These are phyloP conservation scores for Synanthedon vespiformis DNA, from an alignment of 2,888 invertebrate species.

Conservation along the genomic window DNA sequence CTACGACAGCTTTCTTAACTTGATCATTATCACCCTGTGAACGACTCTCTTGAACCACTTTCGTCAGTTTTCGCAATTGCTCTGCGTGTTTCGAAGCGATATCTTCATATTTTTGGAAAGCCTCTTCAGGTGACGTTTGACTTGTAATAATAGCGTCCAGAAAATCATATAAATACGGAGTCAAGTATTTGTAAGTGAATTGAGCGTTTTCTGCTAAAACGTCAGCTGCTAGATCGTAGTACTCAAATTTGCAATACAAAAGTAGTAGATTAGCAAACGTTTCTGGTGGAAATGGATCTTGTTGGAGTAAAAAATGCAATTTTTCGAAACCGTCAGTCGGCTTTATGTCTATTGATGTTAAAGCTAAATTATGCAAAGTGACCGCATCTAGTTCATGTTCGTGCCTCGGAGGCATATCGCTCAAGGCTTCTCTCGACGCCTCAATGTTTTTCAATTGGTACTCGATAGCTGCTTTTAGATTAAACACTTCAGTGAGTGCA, in stretches of 20 bases:
- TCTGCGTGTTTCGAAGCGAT: constrained; percentile 93
- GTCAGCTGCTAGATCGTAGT: constrained; percentile 97
- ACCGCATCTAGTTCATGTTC: constrained; percentile 98
- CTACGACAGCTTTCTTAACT: constrained; percentile 89
- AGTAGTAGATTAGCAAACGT: constrained; percentile 96
- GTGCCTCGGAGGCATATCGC: constrained; percentile 91
- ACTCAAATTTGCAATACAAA: constrained; percentile 96
- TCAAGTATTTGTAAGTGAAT: constrained; percentile 93
- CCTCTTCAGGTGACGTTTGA: constrained; percentile 96
- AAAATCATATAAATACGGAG: constrained; percentile 94
- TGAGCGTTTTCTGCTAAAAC: constrained; percentile 97
- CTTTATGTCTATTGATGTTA: constrained; percentile 87
- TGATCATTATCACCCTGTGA: constrained; percentile 89
- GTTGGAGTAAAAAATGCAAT: constrained; percentile 86
- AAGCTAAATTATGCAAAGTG: constrained; percentile 95
- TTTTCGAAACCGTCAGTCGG: constrained; percentile 94
- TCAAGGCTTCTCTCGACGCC: constrained; percentile 86
- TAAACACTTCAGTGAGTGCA: constrained; percentile 97
- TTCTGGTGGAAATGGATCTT: constrained; percentile 97
- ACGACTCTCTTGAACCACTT: constrained; percentile 93
- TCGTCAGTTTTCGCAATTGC: constrained; percentile 88
- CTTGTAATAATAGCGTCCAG: constrained; percentile 96
- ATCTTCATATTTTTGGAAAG: constrained; percentile 95
- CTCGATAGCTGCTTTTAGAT: constrained; percentile 98
- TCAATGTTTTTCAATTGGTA: constrained; percentile 84